Percentiles rank a stretch among this genome's conserved stretches.
Conservation (phyloP, 2,888 invertebrate genomes). For the Spodoptera exigua region DNA sequence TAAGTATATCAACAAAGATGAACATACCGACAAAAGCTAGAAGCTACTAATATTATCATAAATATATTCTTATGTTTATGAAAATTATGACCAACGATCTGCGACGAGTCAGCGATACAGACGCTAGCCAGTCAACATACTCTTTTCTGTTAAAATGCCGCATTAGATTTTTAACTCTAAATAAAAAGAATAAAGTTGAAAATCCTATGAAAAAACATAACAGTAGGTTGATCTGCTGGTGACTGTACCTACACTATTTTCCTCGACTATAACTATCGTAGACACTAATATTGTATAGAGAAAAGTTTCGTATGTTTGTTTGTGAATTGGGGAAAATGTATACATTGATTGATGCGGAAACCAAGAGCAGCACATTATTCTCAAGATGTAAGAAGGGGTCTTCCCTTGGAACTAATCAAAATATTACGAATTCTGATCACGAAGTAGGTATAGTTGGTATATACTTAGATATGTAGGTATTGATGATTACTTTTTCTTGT, state of each 20-base stretch:
- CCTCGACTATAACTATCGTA: conserved; percentile 25
- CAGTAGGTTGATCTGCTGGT: too few species aligned
- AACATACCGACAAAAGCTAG: conserved; percentile 54
- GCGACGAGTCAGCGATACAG: conserved; percentile 48
- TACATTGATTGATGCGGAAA: conserved; percentile 3
- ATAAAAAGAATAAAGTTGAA: too few species aligned
- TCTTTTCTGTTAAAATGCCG: too few species aligned
- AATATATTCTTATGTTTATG: conserved; percentile 61
- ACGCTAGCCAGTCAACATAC: too few species aligned
- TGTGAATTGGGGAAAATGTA: conserved; percentile 7
- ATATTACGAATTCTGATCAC: too few species aligned
- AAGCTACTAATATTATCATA: conserved; percentile 62
- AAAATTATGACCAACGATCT: conserved; percentile 56
- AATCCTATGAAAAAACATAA: too few species aligned
- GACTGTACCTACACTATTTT: conserved; percentile 38
- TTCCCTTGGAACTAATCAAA: too few species aligned
- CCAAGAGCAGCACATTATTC: neutral
- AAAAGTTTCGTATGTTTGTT: conserved; percentile 32
- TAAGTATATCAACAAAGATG: conserved; percentile 25
- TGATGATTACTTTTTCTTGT: neutral
- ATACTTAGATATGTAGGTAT: neutral
- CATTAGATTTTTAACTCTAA: too few species aligned
- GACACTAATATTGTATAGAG: conserved; percentile 11
- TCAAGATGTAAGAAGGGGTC: neutral
- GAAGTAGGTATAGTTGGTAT: neutral